Percentiles rank a stretch among this genome's conserved stretches.
These are phyloP conservation scores for Platalea minor DNA, from an alignment of 2,797 vertebrate genomes.

Conservation along the genomic window DNA sequence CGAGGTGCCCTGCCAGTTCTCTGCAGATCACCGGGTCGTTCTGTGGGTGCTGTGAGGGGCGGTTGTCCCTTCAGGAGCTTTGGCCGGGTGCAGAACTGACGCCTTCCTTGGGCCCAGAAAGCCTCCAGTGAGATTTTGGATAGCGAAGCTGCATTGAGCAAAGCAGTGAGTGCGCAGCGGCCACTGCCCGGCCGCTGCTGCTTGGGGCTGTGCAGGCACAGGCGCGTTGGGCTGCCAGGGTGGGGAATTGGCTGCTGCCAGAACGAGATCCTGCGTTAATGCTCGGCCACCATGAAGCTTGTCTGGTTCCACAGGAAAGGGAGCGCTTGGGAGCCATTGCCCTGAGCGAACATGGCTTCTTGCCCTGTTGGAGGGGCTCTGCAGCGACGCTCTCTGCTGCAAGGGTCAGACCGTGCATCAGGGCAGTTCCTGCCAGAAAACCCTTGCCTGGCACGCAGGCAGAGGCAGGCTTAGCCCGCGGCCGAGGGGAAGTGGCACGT, in stretches of 20 bases:
- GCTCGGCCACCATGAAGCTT: not conserved
- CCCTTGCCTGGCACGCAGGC: not conserved
- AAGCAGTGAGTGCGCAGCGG: fast-evolving
- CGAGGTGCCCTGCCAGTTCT: too few species aligned
- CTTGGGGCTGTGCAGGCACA: not conserved
- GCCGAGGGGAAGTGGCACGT: not conserved
- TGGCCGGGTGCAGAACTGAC: fast-evolving
- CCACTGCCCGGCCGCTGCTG: fast-evolving
- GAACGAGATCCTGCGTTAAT: fast-evolving
- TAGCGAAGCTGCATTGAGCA: fast-evolving
- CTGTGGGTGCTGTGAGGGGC: too few species aligned
- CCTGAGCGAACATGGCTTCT: fast-evolving
- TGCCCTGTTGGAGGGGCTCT: too few species aligned
- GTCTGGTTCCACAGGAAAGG: too few species aligned
- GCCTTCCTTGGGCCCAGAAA: too few species aligned
- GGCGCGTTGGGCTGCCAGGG: not conserved
- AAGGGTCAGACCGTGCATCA: too few species aligned
- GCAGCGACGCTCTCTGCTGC: not conserved
- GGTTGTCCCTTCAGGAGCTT: too few species aligned
- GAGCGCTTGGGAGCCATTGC: not conserved
- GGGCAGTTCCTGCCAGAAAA: not conserved
- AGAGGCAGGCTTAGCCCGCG: not conserved
- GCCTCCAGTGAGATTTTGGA: not conserved
- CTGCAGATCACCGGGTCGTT: fast-evolving
- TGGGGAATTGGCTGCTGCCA: not conserved